These are phyloP conservation scores for Kryptolebias marmoratus DNA, from an alignment of 2,113 vertebrate species.

Conservation along the genomic window DNA sequence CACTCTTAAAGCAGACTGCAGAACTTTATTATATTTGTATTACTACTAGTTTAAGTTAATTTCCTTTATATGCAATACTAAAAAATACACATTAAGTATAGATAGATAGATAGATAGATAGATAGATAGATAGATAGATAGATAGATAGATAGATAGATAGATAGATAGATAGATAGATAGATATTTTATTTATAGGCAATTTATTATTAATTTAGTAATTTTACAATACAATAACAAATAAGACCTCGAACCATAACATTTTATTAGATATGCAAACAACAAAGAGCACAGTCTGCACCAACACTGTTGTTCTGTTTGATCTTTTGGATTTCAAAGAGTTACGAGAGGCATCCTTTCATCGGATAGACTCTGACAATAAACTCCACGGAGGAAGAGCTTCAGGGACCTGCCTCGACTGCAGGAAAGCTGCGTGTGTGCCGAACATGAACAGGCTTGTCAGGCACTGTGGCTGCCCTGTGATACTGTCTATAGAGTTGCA, in stretches of 20 bases:
- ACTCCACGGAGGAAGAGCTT: constrained; percentile 75
- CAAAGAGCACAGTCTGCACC: constrained; percentile 63
- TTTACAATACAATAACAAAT: constrained; percentile 48
- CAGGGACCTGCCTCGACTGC: constrained; percentile 70
- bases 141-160: constrained; percentile 4
- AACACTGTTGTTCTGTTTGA: constrained; percentile 73
- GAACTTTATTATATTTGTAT: background rate
- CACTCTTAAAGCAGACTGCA: constrained; percentile 12
- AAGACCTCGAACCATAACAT: constrained; percentile 62
- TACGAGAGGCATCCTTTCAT: constrained; percentile 61
- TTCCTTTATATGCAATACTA: background rate
- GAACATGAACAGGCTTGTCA: constrained; percentile 67
- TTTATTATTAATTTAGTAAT: constrained; percentile 53
- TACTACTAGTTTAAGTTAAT: background rate
- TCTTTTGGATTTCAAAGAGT: constrained; percentile 71
- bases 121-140: background rate
- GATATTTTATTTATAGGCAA: constrained; percentile 1
- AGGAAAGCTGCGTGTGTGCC: constrained; percentile 59
- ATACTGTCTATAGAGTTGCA: constrained; percentile 64
- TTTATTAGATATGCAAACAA: constrained; percentile 71
- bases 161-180: background rate
- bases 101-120: background rate
- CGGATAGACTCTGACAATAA: constrained; percentile 71
- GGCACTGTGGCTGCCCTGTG: constrained; percentile 56
- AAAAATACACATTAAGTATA: too few species aligned